Conservation (phyloP, 2,888 invertebrate genomes). For the Subacronicta megacephala region DNA sequence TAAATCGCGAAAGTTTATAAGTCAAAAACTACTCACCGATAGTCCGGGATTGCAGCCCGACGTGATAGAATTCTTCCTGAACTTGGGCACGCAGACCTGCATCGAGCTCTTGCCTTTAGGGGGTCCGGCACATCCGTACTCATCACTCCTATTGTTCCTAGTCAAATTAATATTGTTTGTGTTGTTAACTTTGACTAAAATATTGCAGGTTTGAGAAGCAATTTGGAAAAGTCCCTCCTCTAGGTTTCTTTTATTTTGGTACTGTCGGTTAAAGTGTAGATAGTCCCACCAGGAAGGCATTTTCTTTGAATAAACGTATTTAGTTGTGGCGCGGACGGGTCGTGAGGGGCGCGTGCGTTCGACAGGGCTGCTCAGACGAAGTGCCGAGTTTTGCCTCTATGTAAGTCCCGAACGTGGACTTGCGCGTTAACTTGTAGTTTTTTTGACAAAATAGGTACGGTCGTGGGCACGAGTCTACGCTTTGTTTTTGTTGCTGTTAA, state of each 20-base stretch:
- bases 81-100: conserved; percentile 90
- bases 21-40: conserved; percentile 84
- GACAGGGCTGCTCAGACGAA: conserved; percentile 59
- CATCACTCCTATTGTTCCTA: conserved; percentile 91
- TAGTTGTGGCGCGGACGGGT: conserved; percentile 56
- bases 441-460: conserved; percentile 60
- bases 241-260: conserved; percentile 90
- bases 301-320: conserved; percentile 66
- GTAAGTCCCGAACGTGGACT: conserved; percentile 65
- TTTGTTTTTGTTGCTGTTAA: conserved; percentile 14
- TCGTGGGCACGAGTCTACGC: conserved; percentile 49
- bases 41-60: conserved; percentile 90
- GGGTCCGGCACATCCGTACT: conserved; percentile 87
- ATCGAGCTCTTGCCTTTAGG: conserved; percentile 81
- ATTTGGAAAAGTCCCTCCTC: conserved; percentile 94
- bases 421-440: conserved; percentile 82
- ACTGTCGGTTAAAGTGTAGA: conserved; percentile 85
- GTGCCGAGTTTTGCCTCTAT: conserved; percentile 60
- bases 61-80: conserved; percentile 83
- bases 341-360: conserved; percentile 45
- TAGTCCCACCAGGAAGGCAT: conserved; percentile 92
- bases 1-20: conserved; percentile 17
- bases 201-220: conserved; percentile 94
- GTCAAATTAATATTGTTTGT: conserved; percentile 93
- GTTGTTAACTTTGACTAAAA: conserved; percentile 93